Evolutionary conservation across 2,797 vertebrate species (phyloP), one percentile per base, ranked within the genome.

Genomic region (Champsocephalus esox): DNA sequence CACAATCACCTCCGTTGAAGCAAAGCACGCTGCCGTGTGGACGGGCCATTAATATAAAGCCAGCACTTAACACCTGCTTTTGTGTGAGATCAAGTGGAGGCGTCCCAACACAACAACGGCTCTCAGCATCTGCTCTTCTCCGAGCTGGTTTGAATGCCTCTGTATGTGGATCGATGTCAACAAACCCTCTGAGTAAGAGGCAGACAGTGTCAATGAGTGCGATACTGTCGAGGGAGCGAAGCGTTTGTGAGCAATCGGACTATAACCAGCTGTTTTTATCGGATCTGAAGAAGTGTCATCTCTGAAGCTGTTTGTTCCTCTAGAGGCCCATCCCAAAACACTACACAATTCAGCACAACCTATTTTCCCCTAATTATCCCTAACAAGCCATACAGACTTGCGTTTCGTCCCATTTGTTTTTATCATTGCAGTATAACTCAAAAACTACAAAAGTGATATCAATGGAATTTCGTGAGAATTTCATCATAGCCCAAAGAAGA

Each of bases 141-240:
- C 57, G 69, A 21, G 55, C 44, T 70, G 74, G 17, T 74, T 77
- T 81, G 66, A 85, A 74, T 51, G 64, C 43, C 51, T 83, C 82
- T 81, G 76, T 77, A 80, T 82, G 71, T 70, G 64, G 81, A 87
- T 91, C 88, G 82, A 80, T 86, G 88, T 87, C 84, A 81, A n/a
- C 8, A 14, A 83, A 66, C 49, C 77, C 58, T 88, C 70, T 45
- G 48, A 75, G 72, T 59, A 66, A 73, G 49, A 88, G 78, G 66
- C 55, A 83, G 81, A 75, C 9, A 2, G 70, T 82, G 80, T 89
- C 75, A 88, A 63, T 68, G 75, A 85, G 48, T 16, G 46, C 16
- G 8, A 70, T 45, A n/a, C 45, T 68, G 73, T 77, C 46, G 8
- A 63, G 73, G 70, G 79, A 74, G 73, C 21, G 9, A 64, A 72